A percentile compares a stretch with the other conserved stretches of the same genome.
phyloP scores from a whole-genome alignment of 2,797 vertebrate genomes.

The Antennarius maculatus region DNA sequence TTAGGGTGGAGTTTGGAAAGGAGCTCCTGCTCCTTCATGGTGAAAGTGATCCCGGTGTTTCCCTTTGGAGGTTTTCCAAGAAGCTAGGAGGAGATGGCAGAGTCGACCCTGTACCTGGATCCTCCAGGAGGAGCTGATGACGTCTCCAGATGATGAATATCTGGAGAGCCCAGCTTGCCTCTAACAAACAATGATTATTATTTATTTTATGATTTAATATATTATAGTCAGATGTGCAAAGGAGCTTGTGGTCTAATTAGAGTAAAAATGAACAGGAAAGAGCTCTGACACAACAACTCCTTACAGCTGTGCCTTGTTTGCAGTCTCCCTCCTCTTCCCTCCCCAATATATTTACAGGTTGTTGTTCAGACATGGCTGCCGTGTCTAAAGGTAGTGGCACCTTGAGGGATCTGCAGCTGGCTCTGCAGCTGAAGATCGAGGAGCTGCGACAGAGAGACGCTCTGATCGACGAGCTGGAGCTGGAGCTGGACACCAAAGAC shows the following conservation, averaged over 20 bases:
- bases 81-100: too few species aligned
- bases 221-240: background rate
- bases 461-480: conserved; percentile 82
- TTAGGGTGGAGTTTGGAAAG: too few species aligned
- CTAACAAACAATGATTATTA: background rate
- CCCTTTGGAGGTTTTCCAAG: too few species aligned
- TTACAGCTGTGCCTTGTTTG: too few species aligned
- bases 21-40: too few species aligned
- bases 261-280: too few species aligned
- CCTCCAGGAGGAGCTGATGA: too few species aligned
- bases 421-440: conserved; percentile 81
- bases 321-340: background rate
- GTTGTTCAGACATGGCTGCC: conserved; percentile 23
- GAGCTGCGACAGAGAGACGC: conserved; percentile 79
- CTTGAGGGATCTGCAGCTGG: conserved; percentile 79
- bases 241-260: background rate
- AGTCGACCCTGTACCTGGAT: too few species aligned
- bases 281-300: too few species aligned
- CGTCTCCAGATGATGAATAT: too few species aligned
- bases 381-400: conserved; percentile 58
- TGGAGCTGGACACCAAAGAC: conserved; percentile 81
- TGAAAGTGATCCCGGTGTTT: too few species aligned
- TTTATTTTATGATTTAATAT: background rate
- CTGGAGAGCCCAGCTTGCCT: too few species aligned
- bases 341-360: background rate